Evolutionary conservation across 2,113 vertebrate genomes (phyloP).

Genomic region (Phalacrocorax pelagicus): DNA sequence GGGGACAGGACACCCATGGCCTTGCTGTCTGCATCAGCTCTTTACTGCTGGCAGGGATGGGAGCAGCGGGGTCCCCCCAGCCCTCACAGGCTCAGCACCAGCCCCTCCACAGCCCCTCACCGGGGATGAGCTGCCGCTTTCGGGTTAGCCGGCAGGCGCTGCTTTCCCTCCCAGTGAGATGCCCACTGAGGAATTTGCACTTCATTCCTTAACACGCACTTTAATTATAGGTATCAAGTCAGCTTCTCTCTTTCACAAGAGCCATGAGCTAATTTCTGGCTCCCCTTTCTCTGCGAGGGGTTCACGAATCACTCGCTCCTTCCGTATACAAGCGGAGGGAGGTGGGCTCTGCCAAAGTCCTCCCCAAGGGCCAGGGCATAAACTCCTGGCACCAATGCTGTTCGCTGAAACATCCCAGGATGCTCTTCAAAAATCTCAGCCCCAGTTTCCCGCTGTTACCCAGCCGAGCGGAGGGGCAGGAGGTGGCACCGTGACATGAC

Average conservation of each 20-base stretch:
- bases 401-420: rapidly evolving
- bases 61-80: background rate
- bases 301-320: background rate
- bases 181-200: slow-evolving; percentile 28
- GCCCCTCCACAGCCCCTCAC: background rate
- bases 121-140: background rate
- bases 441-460: background rate
- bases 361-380: background rate
- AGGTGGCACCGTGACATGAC: rapidly evolving
- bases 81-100: rapidly evolving
- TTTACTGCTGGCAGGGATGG: rapidly evolving
- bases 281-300: background rate
- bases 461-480: background rate
- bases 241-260: slow-evolving; percentile 40
- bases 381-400: background rate
- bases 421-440: background rate
- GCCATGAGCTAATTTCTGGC: background rate
- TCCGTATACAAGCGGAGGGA: rapidly evolving
- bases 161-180: background rate
- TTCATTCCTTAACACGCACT: slow-evolving; percentile 40
- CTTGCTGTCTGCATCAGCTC: background rate
- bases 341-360: background rate
- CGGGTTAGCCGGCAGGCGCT: background rate
- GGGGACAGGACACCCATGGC: background rate
- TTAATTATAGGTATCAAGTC: slow-evolving; percentile 25